Evolutionary conservation across 2,797 vertebrate species (phyloP), one percentile per base, ranked within the genome.

Genomic region (Etheostoma perlongum): DNA sequence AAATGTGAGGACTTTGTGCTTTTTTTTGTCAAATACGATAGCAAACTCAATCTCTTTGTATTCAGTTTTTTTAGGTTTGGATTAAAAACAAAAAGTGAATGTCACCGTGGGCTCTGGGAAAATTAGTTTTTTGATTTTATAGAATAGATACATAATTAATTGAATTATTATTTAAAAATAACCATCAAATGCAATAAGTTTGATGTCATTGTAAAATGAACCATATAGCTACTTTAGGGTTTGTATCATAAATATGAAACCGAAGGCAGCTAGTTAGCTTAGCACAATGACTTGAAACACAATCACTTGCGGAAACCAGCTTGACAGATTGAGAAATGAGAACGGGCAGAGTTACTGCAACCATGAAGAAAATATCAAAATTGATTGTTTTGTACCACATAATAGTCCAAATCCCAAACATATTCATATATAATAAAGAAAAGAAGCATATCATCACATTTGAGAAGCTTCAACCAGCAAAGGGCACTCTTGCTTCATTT

Each of bases 401-500:
- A 6, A 30, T 1, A 49, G 19, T 42, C 21, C 5, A 53, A 47
- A 62, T 40, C 11, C 30, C 3, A 59, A 33, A 75, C 2, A 52
- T 15, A 62, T 12, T 55, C n/a, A 48, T 4, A 23, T 14, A 27
- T n/a, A 23, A 42, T 23, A 63, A 73, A 55, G 7, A 69, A 70
- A 71, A 51, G 1, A 11, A 40, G n/a, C 6, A n/a, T 57, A 61
- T 27, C n/a, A 1, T 67, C 30, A 61, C 9, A 48, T 57, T 21
- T 61, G 5, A 68, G 21, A 66, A 19, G 18, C 16, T 52, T 13
- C 15, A 53, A 46, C n/a, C 10, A 30, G 8, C 9, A 42, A 23
- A 67, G 66, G 6, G 3, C 18, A 27, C 18, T 54, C 55, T 21
- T 16, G 16, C 44, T 44, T 67, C 0, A 55, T 40, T 18, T 16